A percentile compares a stretch with the other conserved stretches of the same genome.
These are phyloP conservation scores for Abscondita cerata DNA, from an alignment of 2,888 invertebrate species.

Conservation along the genomic window DNA sequence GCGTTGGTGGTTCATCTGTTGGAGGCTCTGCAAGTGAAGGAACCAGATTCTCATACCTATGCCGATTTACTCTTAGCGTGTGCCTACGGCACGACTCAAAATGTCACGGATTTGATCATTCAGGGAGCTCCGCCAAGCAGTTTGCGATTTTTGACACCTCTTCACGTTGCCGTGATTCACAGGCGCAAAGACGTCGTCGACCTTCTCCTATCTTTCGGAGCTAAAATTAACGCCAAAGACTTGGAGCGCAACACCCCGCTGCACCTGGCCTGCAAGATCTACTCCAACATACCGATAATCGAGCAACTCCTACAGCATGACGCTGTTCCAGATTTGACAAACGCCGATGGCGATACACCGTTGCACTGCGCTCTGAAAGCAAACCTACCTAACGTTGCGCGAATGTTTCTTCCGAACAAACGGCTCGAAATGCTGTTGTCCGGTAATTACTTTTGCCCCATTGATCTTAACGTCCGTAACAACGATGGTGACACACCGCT, in stretches of 20 bases:
- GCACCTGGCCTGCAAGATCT: neutral
- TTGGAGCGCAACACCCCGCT: neutral
- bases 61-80: neutral
- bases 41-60: neutral
- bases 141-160: neutral
- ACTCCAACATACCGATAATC: too few species aligned
- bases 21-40: neutral
- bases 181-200: neutral
- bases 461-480: neutral
- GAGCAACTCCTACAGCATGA: too few species aligned
- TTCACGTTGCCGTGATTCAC: neutral
- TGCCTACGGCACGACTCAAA: slow-evolving; percentile 7
- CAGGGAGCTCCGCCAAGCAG: neutral
- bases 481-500: slow-evolving; percentile 8
- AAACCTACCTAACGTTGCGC: too few species aligned
- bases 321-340: too few species aligned
- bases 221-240: neutral
- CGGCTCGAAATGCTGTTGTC: too few species aligned
- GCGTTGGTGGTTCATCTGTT: neutral
- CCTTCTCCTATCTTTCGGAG: neutral
- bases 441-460: too few species aligned
- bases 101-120: neutral
- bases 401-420: too few species aligned
- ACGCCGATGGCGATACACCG: too few species aligned
- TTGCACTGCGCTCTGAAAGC: too few species aligned